phyloP scores from a whole-genome alignment of 2,888 invertebrate species.

The Apoda limacodes region DNA sequence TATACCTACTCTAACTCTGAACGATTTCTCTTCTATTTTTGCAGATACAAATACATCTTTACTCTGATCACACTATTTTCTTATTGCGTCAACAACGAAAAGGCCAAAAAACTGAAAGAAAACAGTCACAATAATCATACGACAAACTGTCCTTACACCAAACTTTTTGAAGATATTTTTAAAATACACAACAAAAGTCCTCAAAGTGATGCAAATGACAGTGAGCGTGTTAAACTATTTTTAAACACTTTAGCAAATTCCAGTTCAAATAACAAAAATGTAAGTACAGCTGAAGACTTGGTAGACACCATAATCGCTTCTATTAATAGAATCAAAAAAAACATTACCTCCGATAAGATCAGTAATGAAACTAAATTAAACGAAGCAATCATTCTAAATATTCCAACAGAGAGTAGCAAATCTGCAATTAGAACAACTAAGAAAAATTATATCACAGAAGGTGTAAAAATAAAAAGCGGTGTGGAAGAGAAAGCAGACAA shows the following conservation, averaged over 20 bases:
- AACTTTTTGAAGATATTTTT: conserved; percentile 57
- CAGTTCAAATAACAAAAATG: conserved; percentile 30
- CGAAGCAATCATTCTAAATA: conserved; percentile 49
- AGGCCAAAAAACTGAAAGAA: conserved; percentile 23
- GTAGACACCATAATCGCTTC: conserved; percentile 55
- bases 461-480: conserved; percentile 41
- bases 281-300: conserved; percentile 41
- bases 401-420: conserved; percentile 21
- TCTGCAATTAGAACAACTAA: too few relatives aligned
- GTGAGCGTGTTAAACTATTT: conserved; percentile 69
- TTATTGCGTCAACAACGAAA: too few relatives aligned
- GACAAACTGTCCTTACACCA: conserved; percentile 48
- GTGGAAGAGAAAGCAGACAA: conserved; percentile 43
- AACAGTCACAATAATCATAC: conserved; percentile 28
- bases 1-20: too few relatives aligned
- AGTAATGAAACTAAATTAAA: conserved; percentile 33
- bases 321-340: conserved; percentile 54
- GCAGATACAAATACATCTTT: conserved; percentile 41
- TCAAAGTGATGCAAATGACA: conserved; percentile 28
- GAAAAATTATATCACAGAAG: conserved; percentile 22
- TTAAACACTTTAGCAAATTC: conserved; percentile 67
- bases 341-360: conserved; percentile 31
- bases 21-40: conserved; percentile 16
- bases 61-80: conserved; percentile 24
- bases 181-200: conserved; percentile 42